Conservation (phyloP, 2,888 invertebrate genomes). For the Lamellibrachia columna region DNA sequence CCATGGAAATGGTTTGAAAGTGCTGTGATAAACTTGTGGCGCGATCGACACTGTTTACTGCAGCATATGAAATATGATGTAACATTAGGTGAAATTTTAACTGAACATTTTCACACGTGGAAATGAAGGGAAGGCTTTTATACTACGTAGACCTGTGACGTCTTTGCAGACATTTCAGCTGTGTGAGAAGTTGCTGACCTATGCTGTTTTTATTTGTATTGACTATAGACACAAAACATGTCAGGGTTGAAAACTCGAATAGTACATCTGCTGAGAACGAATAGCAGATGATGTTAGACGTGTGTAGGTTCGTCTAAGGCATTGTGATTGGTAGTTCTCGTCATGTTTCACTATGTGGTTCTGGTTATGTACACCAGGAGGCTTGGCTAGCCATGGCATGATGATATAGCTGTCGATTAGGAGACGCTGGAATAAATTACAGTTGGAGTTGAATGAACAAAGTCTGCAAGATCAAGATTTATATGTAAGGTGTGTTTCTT, state of each 20-base stretch:
- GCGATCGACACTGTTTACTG: not conserved
- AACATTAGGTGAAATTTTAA: not conserved
- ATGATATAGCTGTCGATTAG: not conserved
- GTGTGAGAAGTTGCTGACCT: not conserved
- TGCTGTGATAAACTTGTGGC: not conserved
- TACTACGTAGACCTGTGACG: not conserved
- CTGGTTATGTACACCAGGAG: not conserved
- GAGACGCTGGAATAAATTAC: not conserved
- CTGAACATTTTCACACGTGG: not conserved
- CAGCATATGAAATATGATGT: not conserved
- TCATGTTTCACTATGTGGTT: not conserved
- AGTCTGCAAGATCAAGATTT: not conserved
- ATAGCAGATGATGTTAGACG: not conserved
- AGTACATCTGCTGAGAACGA: not conserved
- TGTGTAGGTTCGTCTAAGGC: not conserved
- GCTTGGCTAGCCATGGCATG: constrained; percentile 4
- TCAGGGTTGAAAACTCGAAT: not conserved
- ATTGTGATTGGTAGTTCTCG: not conserved
- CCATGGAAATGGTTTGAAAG: not conserved
- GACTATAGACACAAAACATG: not conserved
- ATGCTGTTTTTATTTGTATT: not conserved
- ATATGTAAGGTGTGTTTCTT: not conserved
- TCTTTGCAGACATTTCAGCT: not conserved
- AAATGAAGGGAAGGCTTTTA: not conserved
- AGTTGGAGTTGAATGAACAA: not conserved